Evolutionary conservation across 2,888 invertebrate species (phyloP).

Genomic region (Epinotia brunnichana): DNA sequence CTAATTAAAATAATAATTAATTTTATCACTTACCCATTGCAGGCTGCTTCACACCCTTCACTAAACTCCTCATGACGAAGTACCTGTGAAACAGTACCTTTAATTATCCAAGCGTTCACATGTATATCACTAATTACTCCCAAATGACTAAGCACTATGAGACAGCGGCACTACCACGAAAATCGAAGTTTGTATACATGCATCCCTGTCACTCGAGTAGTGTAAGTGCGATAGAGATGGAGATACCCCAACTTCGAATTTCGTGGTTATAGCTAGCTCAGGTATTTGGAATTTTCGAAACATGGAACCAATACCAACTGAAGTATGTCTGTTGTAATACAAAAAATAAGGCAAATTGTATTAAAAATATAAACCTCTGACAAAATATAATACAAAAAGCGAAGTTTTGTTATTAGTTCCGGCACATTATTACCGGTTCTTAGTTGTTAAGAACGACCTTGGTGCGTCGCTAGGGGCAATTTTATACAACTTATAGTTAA

Average conservation of each 20-base stretch:
- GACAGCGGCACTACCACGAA: too few species aligned
- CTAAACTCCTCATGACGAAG: slow-evolving; percentile 98
- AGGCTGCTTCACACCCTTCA: slow-evolving; percentile 98
- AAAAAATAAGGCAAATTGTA: not conserved
- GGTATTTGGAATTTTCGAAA: not conserved
- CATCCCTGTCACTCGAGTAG: too few species aligned
- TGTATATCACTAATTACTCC: not conserved
- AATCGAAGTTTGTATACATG: too few species aligned
- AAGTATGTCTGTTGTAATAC: not conserved
- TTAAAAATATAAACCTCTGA: not conserved
- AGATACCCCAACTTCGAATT: too few species aligned
- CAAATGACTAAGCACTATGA: slow-evolving; percentile 16
- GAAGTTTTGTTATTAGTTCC: slow-evolving; percentile 12
- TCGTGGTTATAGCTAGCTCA: too few species aligned
- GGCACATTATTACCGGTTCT: slow-evolving; percentile 34
- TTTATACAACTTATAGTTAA: not conserved
- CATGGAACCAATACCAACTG: not conserved
- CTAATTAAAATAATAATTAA: not conserved
- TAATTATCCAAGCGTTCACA: not conserved
- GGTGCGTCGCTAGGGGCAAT: not conserved
- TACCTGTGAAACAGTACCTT: slow-evolving; percentile 81
- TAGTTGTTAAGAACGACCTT: slow-evolving; percentile 8
- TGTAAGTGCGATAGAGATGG: too few species aligned
- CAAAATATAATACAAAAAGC: not conserved
- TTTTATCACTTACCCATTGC: slow-evolving; percentile 91